Conservation (phyloP, 2,888 invertebrate genomes). For the Xestobium rufovillosum region DNA sequence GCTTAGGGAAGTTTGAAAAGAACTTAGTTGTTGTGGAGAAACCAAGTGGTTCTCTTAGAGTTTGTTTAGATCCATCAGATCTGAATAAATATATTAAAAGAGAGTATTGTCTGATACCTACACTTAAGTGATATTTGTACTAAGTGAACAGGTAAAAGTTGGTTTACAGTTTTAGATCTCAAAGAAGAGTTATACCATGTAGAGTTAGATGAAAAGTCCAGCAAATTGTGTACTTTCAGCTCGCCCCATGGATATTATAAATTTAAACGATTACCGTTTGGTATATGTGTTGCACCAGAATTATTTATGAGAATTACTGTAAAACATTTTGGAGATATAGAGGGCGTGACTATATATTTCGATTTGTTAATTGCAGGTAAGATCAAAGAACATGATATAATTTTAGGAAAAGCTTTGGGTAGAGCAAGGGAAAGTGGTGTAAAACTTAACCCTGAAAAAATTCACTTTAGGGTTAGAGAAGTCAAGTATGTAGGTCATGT, state of each 20-base stretch:
- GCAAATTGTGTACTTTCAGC: slow-evolving; percentile 21
- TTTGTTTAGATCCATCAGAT: slow-evolving; percentile 18
- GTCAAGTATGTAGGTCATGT: slow-evolving; percentile 19
- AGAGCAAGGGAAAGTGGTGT: slow-evolving; percentile 10
- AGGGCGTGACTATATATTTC: slow-evolving; percentile 24
- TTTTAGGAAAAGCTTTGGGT: slow-evolving; percentile 20
- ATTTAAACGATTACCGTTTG: slow-evolving; percentile 16
- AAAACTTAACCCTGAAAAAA: slow-evolving; percentile 14
- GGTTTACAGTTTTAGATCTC: slow-evolving; percentile 26
- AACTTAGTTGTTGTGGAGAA: slow-evolving; percentile 2
- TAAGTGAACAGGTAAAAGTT: slow-evolving; percentile 22
- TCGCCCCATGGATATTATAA: slow-evolving; percentile 23
- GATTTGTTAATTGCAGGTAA: slow-evolving; percentile 25
- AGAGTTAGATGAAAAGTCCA: slow-evolving; percentile 17
- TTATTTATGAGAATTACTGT: slow-evolving; percentile 23
- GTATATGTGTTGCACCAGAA: slow-evolving; percentile 16
- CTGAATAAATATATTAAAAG: slow-evolving; percentile 16
- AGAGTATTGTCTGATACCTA: slow-evolving; percentile 20
- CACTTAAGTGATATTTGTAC: slow-evolving; percentile 23
- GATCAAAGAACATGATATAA: slow-evolving; percentile 22
- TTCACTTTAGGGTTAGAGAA: slow-evolving; percentile 8
- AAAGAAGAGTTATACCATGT: slow-evolving; percentile 26
- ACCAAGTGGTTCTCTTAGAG: slow-evolving; percentile 11
- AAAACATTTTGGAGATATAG: slow-evolving; percentile 23
- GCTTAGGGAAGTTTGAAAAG: slow-evolving; percentile 2